phyloP scores from a whole-genome alignment of 2,797 vertebrate genomes.

The Menidia menidia region DNA sequence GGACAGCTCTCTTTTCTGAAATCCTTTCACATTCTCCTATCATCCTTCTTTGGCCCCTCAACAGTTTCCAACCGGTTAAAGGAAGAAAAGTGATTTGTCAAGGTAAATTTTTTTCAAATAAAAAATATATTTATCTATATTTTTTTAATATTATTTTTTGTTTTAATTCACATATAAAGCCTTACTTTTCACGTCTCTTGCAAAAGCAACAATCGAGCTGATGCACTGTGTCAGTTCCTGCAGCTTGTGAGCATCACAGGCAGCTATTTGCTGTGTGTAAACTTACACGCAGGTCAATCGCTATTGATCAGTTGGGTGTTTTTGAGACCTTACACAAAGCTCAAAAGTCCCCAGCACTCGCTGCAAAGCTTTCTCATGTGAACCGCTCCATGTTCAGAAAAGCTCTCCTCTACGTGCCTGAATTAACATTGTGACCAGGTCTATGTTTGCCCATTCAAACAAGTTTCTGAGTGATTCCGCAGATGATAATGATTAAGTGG shows the following conservation, averaged over 20 bases:
- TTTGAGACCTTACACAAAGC: slow-evolving; percentile 51
- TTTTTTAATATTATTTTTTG: too few relatives aligned
- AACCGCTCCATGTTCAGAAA: slow-evolving; percentile 63
- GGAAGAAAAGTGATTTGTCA: too few relatives aligned
- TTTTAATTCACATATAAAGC: background rate
- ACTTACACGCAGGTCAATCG: slow-evolving; percentile 55
- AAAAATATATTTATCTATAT: too few relatives aligned
- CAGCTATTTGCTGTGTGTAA: slow-evolving; percentile 38
- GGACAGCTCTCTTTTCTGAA: background rate
- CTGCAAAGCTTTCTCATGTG: slow-evolving; percentile 67
- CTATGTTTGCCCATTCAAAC: slow-evolving; percentile 77
- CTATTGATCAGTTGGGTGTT: slow-evolving; percentile 50
- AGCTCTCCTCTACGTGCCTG: slow-evolving; percentile 55
- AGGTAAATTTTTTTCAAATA: too few relatives aligned
- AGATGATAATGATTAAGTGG: slow-evolving; percentile 82
- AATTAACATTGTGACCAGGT: slow-evolving; percentile 67
- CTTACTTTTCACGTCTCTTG: background rate
- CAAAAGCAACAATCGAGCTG: slow-evolving; percentile 1
- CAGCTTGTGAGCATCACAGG: slow-evolving; percentile 40
- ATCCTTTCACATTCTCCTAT: background rate
- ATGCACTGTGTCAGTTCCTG: slow-evolving; percentile 9
- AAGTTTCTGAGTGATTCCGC: slow-evolving; percentile 62
- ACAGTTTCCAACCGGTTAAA: background rate
- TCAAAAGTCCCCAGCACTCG: slow-evolving; percentile 53
- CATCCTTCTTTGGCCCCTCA: background rate